Evolutionary conservation across 1,140 invertebrate genomes (phyloP).

Genomic region (Glossosoma conforme): DNA sequence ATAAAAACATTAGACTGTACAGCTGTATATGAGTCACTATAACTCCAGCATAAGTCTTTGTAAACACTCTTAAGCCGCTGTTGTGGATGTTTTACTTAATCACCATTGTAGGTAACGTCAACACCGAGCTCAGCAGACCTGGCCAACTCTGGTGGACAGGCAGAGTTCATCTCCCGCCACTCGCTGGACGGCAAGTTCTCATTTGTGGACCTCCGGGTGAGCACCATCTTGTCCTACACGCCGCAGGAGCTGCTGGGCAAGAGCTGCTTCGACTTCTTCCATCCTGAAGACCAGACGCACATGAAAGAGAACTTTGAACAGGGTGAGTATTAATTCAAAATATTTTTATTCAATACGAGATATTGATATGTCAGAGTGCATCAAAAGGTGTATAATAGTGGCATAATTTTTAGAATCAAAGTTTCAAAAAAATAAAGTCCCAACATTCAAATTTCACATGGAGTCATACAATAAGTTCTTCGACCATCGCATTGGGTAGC

Average conservation of each 20-base stretch:
- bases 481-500: too few relatives aligned
- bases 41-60: too few relatives aligned
- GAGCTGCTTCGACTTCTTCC: slow-evolving; percentile 94
- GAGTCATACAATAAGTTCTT: background rate
- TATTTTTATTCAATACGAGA: too few relatives aligned
- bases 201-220: slow-evolving; percentile 96
- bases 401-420: background rate
- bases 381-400: too few relatives aligned
- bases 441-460: background rate
- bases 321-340: slow-evolving; percentile 59
- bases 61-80: too few relatives aligned
- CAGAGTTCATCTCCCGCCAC: slow-evolving; percentile 93
- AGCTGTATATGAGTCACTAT: too few relatives aligned
- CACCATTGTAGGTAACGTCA: slow-evolving; percentile 82
- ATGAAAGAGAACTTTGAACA: slow-evolving; percentile 98
- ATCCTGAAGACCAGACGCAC: slow-evolving; percentile 91
- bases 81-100: too few relatives aligned
- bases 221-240: slow-evolving; percentile 84
- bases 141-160: slow-evolving; percentile 74
- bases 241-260: slow-evolving; percentile 93
- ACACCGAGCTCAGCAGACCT: slow-evolving; percentile 90
- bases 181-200: slow-evolving; percentile 94
- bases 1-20: too few relatives aligned
- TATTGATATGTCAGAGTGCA: too few relatives aligned
- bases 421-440: background rate